phyloP scores from a whole-genome alignment of 2,797 vertebrate genomes.

The Paratrypauchen microcephalus region DNA sequence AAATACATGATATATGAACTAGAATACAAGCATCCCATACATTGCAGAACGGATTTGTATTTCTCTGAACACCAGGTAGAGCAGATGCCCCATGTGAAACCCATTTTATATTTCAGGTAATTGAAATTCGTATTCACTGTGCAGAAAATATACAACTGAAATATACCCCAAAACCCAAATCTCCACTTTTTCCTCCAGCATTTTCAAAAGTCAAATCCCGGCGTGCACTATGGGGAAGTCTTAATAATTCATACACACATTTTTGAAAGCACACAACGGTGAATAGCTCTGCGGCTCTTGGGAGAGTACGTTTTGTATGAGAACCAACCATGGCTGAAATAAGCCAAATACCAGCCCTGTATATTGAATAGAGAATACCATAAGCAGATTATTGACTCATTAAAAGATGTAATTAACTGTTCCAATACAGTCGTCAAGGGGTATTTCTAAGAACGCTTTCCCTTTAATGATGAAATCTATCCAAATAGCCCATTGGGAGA shows the following conservation, averaged over 20 bases:
- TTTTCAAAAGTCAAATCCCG: conserved; percentile 18
- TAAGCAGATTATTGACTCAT: not conserved
- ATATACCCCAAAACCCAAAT: conserved; percentile 7
- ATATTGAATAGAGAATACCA: not conserved
- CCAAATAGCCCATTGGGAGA: not conserved
- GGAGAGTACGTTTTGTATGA: conserved; percentile 4
- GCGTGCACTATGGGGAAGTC: conserved; percentile 22
- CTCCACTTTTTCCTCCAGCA: conserved; percentile 12
- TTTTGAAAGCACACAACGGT: conserved; percentile 9
- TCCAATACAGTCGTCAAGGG: not conserved
- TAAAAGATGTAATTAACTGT: conserved; percentile 6
- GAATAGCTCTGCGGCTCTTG: conserved; percentile 3
- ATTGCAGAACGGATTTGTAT: no score
- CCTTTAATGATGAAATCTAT: conserved; percentile 4
- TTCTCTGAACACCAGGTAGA: no score
- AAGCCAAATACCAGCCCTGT: not conserved
- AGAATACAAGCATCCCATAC: no score
- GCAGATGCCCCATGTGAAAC: not conserved
- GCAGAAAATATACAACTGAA: not conserved
- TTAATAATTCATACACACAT: conserved; percentile 35
- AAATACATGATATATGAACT: no score
- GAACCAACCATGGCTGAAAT: not conserved
- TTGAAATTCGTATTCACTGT: not conserved
- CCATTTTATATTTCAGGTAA: not conserved
- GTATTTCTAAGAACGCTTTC: not conserved